These are phyloP conservation scores for Strix aluco DNA, from an alignment of 2,113 vertebrate species.

Conservation along the genomic window DNA sequence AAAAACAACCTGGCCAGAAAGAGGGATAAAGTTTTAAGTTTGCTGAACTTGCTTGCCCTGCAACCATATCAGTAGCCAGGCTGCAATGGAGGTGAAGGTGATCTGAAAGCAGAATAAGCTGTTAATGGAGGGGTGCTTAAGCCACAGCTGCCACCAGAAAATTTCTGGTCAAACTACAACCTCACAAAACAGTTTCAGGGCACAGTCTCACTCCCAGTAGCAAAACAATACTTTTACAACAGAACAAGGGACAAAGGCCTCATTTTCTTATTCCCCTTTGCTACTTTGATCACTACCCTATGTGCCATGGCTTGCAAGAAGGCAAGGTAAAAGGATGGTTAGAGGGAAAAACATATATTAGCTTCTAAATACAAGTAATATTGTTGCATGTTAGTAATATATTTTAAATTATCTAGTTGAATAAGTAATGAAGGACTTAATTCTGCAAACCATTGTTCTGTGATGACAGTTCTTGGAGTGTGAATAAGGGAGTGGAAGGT, in stretches of 20 bases:
- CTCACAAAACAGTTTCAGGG: background rate
- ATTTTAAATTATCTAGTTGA: background rate
- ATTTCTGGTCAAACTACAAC: background rate
- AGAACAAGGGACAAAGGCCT: background rate
- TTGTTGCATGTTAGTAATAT: background rate
- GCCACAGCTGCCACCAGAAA: background rate
- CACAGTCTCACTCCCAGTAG: background rate
- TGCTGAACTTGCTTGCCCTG: background rate
- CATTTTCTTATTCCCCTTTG: background rate
- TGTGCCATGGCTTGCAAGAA: background rate
- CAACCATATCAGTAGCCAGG: too few species aligned
- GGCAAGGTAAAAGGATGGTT: background rate
- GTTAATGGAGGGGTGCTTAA: background rate
- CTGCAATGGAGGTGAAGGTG: background rate
- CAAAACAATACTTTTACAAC: background rate
- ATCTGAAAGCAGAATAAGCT: background rate
- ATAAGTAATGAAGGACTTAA: background rate
- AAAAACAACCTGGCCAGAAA: background rate
- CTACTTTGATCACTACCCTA: background rate
- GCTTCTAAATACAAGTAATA: background rate
- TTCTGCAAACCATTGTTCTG: background rate
- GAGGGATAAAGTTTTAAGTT: background rate
- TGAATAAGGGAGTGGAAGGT: background rate
- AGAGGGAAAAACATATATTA: background rate
- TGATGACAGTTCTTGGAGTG: background rate